phyloP scores from a whole-genome alignment of 2,888 invertebrate genomes.

The Tachina grossa region DNA sequence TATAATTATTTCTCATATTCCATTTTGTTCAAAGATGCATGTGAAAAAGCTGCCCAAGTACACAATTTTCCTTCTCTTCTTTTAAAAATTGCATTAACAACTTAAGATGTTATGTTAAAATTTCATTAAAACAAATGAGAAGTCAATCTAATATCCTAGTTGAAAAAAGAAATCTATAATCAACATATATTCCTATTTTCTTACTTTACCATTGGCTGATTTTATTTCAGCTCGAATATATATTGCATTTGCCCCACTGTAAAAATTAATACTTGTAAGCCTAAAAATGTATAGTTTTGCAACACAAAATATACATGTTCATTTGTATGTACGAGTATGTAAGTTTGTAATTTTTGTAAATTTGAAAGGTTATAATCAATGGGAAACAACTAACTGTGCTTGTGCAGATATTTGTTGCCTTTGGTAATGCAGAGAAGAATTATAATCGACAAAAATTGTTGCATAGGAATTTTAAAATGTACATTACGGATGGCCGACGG shows the following conservation, averaged over 20 bases:
- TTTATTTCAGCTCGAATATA: no score
- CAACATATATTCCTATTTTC: no score
- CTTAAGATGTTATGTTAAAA: no score
- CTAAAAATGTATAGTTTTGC: conserved; percentile 17
- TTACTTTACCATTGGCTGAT: no score
- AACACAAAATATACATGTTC: not conserved
- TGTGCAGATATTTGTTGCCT: conserved; percentile 61
- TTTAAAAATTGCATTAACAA: no score
- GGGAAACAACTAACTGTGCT: conserved; percentile 22
- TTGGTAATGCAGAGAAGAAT: conserved; percentile 66
- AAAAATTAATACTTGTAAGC: not conserved
- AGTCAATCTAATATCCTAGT: no score
- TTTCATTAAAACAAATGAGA: no score
- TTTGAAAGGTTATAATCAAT: conserved; percentile 42
- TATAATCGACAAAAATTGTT: conserved; percentile 69
- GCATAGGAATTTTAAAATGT: conserved; percentile 65
- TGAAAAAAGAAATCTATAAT: no score
- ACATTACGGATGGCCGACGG: conserved; percentile 29
- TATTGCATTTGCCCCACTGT: not conserved
- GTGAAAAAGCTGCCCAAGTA: no score
- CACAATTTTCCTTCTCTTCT: no score
- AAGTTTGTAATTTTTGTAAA: conserved; percentile 15
- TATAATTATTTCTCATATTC: no score
- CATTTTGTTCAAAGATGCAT: no score
- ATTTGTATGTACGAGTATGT: not conserved